Evolutionary conservation across 2,797 vertebrate genomes (phyloP), one percentile per base, ranked within the genome.

Genomic region (Sphenopsis melanotis): DNA sequence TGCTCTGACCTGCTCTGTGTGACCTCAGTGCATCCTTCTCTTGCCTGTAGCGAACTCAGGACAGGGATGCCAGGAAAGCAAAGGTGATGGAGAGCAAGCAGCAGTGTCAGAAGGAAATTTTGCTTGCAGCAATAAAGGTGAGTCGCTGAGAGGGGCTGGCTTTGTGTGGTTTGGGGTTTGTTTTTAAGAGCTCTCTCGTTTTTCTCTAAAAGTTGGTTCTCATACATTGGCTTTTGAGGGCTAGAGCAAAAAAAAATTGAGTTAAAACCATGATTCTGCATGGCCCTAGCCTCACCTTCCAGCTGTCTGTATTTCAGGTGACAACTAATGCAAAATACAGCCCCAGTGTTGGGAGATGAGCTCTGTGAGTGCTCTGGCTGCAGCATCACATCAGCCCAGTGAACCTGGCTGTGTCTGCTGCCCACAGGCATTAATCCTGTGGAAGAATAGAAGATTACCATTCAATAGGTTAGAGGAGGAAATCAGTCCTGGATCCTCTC

Each of bases 41-140:
- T 81, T 56, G 2, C 21, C 7, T 74, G 5, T 24, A 99, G 99
- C 98, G 99, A 94, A 96, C 81, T 71, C 97, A 98, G 77, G 98
- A 99, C 61, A 97, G 99, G 95, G 99, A 99, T 94, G 93, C 97
- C 44, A 98, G 99, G 97, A 99, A 98, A 95, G 98, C 98, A 46
- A 98, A 98, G 80, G 37, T 92, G 49, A 98, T 98, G 95, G 98
- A 98, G 84, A 99, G 98, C 91, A 99, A 98, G 78, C 70, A 98
- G 66, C 96, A 90, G 23, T 50, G 68, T 37, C 97, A 98, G 74
- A 98, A 97, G 91, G 98, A 98, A 46, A 79, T 87, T 61, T 95
- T 99, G 60, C 96, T 99, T 27, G 96, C 96, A 83, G 98, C 98
- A 32, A 98, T 98, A 94, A 96, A 97, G 98, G 98, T 98, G 87